Percentiles rank a stretch among this genome's conserved stretches.
Conservation (phyloP, 2,797 vertebrate genomes). For the Sebastes cheni region DNA sequence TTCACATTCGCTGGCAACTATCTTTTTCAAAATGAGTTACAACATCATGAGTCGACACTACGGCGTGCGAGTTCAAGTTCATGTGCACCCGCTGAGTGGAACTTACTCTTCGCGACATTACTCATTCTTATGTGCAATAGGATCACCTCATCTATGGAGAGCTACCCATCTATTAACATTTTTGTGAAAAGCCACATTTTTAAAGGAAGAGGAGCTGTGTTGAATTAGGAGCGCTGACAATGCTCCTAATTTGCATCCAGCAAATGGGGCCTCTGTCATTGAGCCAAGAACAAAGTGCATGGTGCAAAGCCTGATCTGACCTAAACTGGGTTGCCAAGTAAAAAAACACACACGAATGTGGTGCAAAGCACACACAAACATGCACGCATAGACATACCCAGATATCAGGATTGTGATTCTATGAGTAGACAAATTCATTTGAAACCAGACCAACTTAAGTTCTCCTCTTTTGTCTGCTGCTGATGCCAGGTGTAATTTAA, state of each 20-base stretch:
- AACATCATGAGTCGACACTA: conserved; percentile 29
- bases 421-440: conserved; percentile 35
- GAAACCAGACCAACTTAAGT: conserved; percentile 15
- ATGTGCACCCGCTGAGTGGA: conserved; percentile 27
- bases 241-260: conserved; percentile 72
- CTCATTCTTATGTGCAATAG: conserved; percentile 46
- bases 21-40: conserved; percentile 48
- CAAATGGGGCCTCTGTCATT: conserved; percentile 74
- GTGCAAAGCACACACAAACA: conserved; percentile 6
- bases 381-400: not conserved
- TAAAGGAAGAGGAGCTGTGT: conserved; percentile 37
- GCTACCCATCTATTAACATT: conserved; percentile 45
- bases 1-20: conserved; percentile 27
- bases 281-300: conserved; percentile 72
- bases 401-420: not conserved
- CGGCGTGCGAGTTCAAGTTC: conserved; percentile 51
- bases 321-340: conserved; percentile 38
- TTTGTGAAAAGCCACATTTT: conserved; percentile 46
- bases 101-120: conserved; percentile 35
- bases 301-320: conserved; percentile 54
- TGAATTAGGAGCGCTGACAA: conserved; percentile 66
- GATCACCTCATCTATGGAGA: conserved; percentile 32
- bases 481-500: conserved; percentile 5
- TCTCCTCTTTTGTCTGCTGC: conserved; percentile 1
- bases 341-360: conserved; percentile 5